phyloP scores from a whole-genome alignment of 2,113 vertebrate genomes.

The Columba livia region DNA sequence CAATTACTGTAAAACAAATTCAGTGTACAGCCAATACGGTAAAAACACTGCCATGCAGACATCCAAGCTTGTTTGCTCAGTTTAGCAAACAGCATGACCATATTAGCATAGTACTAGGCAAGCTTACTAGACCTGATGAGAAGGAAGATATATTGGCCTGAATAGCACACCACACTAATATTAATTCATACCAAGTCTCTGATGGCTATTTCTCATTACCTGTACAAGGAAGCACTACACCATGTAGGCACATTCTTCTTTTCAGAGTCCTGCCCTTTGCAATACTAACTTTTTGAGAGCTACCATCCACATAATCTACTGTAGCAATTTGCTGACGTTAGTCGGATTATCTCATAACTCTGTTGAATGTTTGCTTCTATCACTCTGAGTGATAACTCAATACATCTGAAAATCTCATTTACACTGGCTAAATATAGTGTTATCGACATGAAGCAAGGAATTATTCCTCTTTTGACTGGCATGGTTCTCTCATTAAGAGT shows the following conservation, averaged over 20 bases:
- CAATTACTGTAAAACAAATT: constrained; percentile 25
- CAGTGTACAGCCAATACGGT: not conserved
- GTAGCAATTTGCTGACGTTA: not conserved
- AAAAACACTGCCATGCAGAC: not conserved
- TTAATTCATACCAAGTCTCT: not conserved
- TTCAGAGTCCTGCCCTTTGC: not conserved
- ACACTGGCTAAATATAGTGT: not conserved
- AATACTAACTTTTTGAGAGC: not conserved
- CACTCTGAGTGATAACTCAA: not conserved
- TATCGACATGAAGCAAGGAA: not conserved
- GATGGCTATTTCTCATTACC: not conserved
- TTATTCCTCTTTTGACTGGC: not conserved
- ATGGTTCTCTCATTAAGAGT: not conserved
- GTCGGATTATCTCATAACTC: not conserved
- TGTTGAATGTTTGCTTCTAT: not conserved
- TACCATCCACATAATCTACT: not conserved
- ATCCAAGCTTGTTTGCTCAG: not conserved
- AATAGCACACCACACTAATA: not conserved
- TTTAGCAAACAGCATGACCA: not conserved
- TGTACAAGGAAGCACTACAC: not conserved
- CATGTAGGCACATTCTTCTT: not conserved
- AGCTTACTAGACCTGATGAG: not conserved
- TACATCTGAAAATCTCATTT: not conserved
- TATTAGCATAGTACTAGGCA: not conserved
- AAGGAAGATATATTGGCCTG: not conserved